phyloP scores from a whole-genome alignment of 1,140 invertebrate species.

The Plectrocnemia conspersa region DNA sequence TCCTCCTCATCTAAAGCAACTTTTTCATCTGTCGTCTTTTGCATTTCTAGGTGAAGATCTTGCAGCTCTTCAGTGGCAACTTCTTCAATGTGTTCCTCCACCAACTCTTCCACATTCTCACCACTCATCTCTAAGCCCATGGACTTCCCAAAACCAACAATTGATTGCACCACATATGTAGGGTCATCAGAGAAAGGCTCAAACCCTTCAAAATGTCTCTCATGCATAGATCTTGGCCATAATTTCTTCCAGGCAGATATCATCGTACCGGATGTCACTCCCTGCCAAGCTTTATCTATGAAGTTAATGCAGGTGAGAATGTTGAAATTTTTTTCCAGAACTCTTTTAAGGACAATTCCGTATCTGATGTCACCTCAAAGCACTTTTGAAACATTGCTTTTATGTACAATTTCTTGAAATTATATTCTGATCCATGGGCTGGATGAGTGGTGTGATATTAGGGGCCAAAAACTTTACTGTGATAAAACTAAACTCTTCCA shows the following conservation, averaged over 20 bases:
- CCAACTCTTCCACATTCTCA: slow-evolving; percentile 31
- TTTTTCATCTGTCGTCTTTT: slow-evolving; percentile 3
- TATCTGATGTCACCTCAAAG: too few relatives aligned
- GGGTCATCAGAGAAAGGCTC: too few relatives aligned
- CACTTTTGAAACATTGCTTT: slow-evolving; percentile 10
- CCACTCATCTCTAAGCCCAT: slow-evolving; percentile 37
- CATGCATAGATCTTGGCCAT: slow-evolving; percentile 24
- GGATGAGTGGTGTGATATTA: slow-evolving; percentile 47
- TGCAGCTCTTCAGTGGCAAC: slow-evolving; percentile 24
- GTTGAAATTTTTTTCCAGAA: slow-evolving; percentile 11
- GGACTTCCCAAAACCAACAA: slow-evolving; percentile 37
- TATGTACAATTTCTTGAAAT: slow-evolving; percentile 32
- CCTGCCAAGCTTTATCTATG: slow-evolving; percentile 36
- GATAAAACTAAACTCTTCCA: slow-evolving; percentile 36
- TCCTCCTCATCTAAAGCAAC: slow-evolving; percentile 3
- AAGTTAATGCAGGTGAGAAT: slow-evolving; percentile 36
- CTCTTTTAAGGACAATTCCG: slow-evolving; percentile 9
- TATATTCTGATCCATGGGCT: slow-evolving; percentile 52
- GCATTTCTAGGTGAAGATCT: slow-evolving; percentile 2
- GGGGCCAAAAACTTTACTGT: slow-evolving; percentile 40
- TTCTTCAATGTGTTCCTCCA: slow-evolving; percentile 30
- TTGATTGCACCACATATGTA: slow-evolving; percentile 36
- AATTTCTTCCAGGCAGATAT: slow-evolving; percentile 31
- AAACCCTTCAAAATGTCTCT: slow-evolving; percentile 33
- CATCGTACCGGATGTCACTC: slow-evolving; percentile 9